Evolutionary conservation across 2,113 vertebrate species (phyloP), one percentile per base, ranked within the genome.

Genomic region (Anoura caudifer): DNA sequence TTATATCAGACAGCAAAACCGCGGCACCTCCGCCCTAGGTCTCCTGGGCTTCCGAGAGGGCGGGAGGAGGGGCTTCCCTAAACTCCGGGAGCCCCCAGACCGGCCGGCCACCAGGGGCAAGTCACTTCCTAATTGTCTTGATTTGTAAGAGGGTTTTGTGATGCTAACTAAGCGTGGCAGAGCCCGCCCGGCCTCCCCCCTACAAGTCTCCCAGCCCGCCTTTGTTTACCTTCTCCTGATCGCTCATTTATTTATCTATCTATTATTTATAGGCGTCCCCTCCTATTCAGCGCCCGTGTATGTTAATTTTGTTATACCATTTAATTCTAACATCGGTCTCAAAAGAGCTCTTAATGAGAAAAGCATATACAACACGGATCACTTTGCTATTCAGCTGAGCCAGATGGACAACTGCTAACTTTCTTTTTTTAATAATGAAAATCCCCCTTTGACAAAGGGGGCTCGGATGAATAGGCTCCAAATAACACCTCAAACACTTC

Each of bases 271-370:
- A 97, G 75, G 98, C 98, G 98, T 98, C 96, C 98, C 97, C 98
- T 98, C 97, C 98, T 97, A 98, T 98, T 98, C 98, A 98, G 97
- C 93, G 52, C 89, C 98, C 97, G 93, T 98, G 98, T 98, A 96
- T 98, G 98, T 98, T 99, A 99, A 99, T 99, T 99, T 98, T 98
- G 98, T 98, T 98, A 98, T 97, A 98, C 98, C 98, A 98, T 98
- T 98, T 98, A 97, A 98, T 98, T 98, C 98, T 97, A 98, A 98
- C 98, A 97, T 95, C 65, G 97, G 98, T 98, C 98, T 98, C 99
- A 97, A 97, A 98, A 98, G 98, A 98, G 98, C 98, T 98, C 98
- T 98, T 98, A 98, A 98, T 98, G 98, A 98, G 98, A 98, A 98
- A 98, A 98, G 98, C 99, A 98, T 98, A 98, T 96, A 98, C 98